Base-by-base conservation (phyloP, 2,888 invertebrate species). In the Coecobrya sp. region DNA sequence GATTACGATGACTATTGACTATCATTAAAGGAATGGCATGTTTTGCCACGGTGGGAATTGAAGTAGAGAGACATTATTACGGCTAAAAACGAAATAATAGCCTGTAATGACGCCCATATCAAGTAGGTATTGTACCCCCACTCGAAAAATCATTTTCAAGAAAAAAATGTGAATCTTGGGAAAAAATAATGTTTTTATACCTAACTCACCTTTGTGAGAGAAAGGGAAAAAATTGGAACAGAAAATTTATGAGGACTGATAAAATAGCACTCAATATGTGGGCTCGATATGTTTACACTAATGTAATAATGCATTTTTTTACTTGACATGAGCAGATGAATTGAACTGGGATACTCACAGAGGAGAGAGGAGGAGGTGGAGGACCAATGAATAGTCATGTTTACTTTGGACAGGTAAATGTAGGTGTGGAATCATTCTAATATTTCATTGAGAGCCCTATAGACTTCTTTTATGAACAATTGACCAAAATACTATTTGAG, bases 351-450 rank as follows among this genome's bases (percentile, higher is more conserved):
- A 76, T 76, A 42, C 52, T 73, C 2, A 42, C 25, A 52, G 19
- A 30, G 81, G 52, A 30, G 76, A 13, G 45, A 84, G 86, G 86
- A 52, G 86, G 86, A 30, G 49, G 36, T 70, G 36, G 73, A 62
- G 84, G 27, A n/a, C 65, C 52, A 73, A 86, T 76, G 73, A 84
- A 85, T 85, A 62, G 68, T 22, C 62, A 16, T 90, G 86, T 90
- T 90, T 90, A 90, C 90, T 90, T 90, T 79, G 59, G 73, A 79
- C 86, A 90, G 55, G 86, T 68, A 86, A 86, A 91, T 81, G 91
- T 91, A 91, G 91, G 91, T 91, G 91, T 91, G 91, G 86, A 91
- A 91, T 81, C 36, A 76, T 86, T 90, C 79, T 65, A 85, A 90
- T 85, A 90, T 89, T 89, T 90, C 90, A 86, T 90, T 27, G 84